Percentiles rank a stretch among this genome's conserved stretches.
These are phyloP conservation scores for Drosophila bocqueti DNA, from an alignment of 1,140 invertebrate species.

Conservation along the genomic window DNA sequence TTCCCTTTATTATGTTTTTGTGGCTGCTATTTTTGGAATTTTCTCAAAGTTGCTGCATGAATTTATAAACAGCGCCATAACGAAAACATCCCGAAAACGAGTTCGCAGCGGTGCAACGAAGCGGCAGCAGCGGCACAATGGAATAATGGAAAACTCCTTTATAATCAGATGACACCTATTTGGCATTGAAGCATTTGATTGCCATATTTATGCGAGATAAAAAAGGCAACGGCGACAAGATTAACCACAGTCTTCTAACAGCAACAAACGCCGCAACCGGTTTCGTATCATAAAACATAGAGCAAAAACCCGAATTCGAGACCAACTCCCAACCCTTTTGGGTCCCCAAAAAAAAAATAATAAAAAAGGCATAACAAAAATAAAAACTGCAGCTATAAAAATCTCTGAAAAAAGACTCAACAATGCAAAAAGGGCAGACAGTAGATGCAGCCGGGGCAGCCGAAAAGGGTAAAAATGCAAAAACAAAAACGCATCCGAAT, in stretches of 20 bases:
- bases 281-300: slow-evolving; percentile 17
- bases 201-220: slow-evolving; percentile 81
- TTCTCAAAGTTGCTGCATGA: slow-evolving; percentile 39
- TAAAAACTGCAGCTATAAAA: slow-evolving; percentile 36
- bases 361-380: slow-evolving; percentile 13
- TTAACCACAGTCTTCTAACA: slow-evolving; percentile 81
- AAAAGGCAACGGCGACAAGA: slow-evolving; percentile 81
- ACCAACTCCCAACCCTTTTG: slow-evolving; percentile 59
- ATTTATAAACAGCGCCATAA: slow-evolving; percentile 32
- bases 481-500: slow-evolving; percentile 56
- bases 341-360: slow-evolving; percentile 9
- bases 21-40: slow-evolving; percentile 25
- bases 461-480: slow-evolving; percentile 61
- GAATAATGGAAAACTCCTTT: slow-evolving; percentile 40
- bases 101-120: slow-evolving; percentile 9
- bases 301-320: slow-evolving; percentile 69
- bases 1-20: not conserved
- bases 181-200: slow-evolving; percentile 77
- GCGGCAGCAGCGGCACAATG: slow-evolving; percentile 12
- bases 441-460: slow-evolving; percentile 19
- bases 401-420: slow-evolving; percentile 25
- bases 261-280: slow-evolving; percentile 58
- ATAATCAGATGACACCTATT: slow-evolving; percentile 70
- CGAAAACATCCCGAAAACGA: slow-evolving; percentile 22
- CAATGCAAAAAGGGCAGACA: slow-evolving; percentile 49